Evolutionary conservation across 1,140 invertebrate genomes (phyloP), one percentile per base, ranked within the genome.

Genomic region (Drosophila tani): DNA sequence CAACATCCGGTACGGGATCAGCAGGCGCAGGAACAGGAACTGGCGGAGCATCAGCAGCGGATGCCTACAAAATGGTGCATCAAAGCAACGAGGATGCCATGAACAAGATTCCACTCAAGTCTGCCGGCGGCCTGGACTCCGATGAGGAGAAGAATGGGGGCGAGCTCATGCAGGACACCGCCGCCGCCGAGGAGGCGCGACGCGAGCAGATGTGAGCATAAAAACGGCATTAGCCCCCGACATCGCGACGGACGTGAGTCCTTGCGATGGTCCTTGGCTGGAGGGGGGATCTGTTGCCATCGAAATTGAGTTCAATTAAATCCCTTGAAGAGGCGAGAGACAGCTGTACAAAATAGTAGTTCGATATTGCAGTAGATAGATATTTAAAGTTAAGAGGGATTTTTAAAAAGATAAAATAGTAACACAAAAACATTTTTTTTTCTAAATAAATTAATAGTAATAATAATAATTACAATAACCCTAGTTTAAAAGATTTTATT

Each of bases 71-170:
- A 71, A 92, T 92, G 91, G 91, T 92, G 67, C 91, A 91, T 82
- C 91, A 86, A 53, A 91, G 63, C 75, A 91, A 91, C 49, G 91
- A 92, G 67, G 91, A 92, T 82, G 81, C 91, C 60, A 92, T 91
- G 84, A 92, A 92, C 53, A 92, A 92, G 79, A 92, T 92, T 78
- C 91, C 91, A 79, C 71, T 92, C 27, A 92, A 92, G 64, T 92
- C 91, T 4, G 78, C 82, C 56, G 71, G 70, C 53, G 90, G 90
- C 29, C 50, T 91, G 63, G 91, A 92, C 62, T 60, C 43, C 17
- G 91, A 92, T 29, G 91, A 92, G 50, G 91, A 92, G 71, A 91
- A 91, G 62, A 91, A 92, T 82, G 91, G 84, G 46, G 91, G 87
- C 27, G 91, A 92, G 47, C 83, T 92, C 41, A 91, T 91, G 58